A percentile compares a stretch with the other conserved stretches of the same genome.
These are phyloP conservation scores for Tympanoctomys barrerae DNA, from an alignment of 2,797 vertebrate species.

Conservation along the genomic window DNA sequence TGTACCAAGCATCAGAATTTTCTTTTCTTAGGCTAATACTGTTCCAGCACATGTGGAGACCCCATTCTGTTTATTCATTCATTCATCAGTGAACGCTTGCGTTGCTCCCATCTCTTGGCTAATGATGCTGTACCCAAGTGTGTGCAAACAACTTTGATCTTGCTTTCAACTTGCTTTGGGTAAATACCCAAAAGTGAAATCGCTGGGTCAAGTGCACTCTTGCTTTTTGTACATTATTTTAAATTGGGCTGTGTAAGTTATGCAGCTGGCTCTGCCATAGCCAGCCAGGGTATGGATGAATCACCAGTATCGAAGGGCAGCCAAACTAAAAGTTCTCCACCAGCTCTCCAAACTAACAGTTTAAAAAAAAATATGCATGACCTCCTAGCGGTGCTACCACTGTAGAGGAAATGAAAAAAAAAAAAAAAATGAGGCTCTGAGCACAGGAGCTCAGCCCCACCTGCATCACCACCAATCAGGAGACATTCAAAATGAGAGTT, in stretches of 20 bases:
- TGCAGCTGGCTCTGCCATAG: neutral
- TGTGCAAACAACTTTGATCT: neutral
- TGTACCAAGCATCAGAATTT: neutral
- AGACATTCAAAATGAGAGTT: neutral
- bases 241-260: neutral
- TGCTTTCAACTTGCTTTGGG: neutral
- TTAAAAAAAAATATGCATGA: neutral
- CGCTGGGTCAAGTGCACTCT: neutral
- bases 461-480: neutral
- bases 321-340: neutral
- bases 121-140: neutral
- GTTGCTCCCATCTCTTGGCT: neutral
- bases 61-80: neutral
- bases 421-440: neutral
- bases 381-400: neutral
- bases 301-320: neutral
- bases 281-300: too few species aligned
- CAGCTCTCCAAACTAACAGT: neutral
- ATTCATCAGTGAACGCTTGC: neutral
- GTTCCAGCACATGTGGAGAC: neutral
- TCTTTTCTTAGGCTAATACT: neutral
- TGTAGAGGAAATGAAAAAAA: neutral
- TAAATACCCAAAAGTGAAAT: neutral
- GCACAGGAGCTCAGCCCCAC: neutral
- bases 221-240: neutral